Base-by-base conservation (phyloP, 2,113 vertebrate genomes). In the Forbesichthys papilliferus region DNA sequence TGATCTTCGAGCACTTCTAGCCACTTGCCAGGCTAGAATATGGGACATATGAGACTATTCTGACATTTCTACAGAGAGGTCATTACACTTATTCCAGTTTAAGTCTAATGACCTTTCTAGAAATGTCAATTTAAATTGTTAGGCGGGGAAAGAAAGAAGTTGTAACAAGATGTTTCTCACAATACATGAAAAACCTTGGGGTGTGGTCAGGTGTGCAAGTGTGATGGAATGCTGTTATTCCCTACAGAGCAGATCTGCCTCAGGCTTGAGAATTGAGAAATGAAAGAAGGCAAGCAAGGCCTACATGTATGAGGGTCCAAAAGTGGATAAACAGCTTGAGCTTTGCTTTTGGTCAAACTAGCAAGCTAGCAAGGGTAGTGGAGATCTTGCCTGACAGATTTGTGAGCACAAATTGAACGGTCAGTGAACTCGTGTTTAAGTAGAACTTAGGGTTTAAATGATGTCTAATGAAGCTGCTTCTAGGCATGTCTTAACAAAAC, bases 211-310 rank as follows among this genome's bases (percentile, higher is more conserved):
- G 46, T 42, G 61, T 20, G 56, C 74, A 77, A 69, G 67, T 72
- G 80, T 76, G 67, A 34, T 75, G 79, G 83, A 84, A 82, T 87
- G 82, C 36, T 68, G 54, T 49, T 59, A 18, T 49, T 53, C 18
- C 16, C 10, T 75, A 34, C 20, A 5, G 46, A 57, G 12, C 61
- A 80, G 77, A 71, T 69, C 77, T 66, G 0, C 1, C 33, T 62
- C 42, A 49, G 46, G 62, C 57, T 11, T n/a, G 49, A 14, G 46
- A 46, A 42, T 68, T 10, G 70, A 34, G 65, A 55, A 54, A 5
- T 51, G 70, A 42, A 61, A 66, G n/a, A 18, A 81, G 59, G 48
- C 16, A 46, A 5, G 36, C 36, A 42, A 6, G 36, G 36, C 71
- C 46, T 83, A 47, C 64, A 74, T n/a, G 66, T 81, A 64, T 27